Evolutionary conservation across 2,888 invertebrate species (phyloP).

Genomic region (Torymus aiolomorphi): DNA sequence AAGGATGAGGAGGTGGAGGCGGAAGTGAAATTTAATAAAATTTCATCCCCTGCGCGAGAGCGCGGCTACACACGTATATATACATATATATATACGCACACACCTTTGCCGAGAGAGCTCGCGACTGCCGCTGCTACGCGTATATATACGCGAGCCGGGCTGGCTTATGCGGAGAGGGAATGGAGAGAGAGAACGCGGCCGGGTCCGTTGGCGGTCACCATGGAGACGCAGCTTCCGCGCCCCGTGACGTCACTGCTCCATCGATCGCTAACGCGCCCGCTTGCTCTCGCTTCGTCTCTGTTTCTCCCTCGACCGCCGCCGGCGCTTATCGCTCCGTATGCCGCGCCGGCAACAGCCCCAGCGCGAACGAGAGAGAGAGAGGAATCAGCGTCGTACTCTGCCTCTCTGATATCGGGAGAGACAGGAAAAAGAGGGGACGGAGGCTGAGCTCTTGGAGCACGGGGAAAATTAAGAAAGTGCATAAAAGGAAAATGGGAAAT

Average conservation of each 20-base stretch:
- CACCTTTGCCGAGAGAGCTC: constrained; percentile 7
- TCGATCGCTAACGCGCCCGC: constrained; percentile 67
- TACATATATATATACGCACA: background rate
- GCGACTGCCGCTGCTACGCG: background rate
- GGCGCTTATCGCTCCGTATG: constrained; percentile 33
- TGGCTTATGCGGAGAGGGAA: background rate
- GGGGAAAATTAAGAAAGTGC: constrained; percentile 56
- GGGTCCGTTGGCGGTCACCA: constrained; percentile 75
- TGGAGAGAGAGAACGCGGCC: constrained; percentile 63
- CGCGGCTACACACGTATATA: background rate
- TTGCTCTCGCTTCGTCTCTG: constrained; percentile 1
- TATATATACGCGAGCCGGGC: background rate
- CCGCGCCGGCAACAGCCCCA: background rate
- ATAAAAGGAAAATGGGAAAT: constrained; percentile 57
- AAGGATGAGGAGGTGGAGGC: constrained; percentile 49
- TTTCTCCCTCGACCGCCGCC: constrained; percentile 1
- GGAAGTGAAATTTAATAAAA: constrained; percentile 73
- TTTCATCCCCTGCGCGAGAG: constrained; percentile 66
- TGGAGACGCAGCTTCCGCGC: constrained; percentile 75
- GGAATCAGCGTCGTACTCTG: background rate
- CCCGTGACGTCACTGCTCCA: constrained; percentile 75
- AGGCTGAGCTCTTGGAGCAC: no score
- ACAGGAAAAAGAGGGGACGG: constrained; percentile 10
- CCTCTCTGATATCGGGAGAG: constrained; percentile 10
- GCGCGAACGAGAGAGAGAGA: background rate